phyloP scores from a whole-genome alignment of 2,797 vertebrate species.

The Chiloscyllium punctatum region DNA sequence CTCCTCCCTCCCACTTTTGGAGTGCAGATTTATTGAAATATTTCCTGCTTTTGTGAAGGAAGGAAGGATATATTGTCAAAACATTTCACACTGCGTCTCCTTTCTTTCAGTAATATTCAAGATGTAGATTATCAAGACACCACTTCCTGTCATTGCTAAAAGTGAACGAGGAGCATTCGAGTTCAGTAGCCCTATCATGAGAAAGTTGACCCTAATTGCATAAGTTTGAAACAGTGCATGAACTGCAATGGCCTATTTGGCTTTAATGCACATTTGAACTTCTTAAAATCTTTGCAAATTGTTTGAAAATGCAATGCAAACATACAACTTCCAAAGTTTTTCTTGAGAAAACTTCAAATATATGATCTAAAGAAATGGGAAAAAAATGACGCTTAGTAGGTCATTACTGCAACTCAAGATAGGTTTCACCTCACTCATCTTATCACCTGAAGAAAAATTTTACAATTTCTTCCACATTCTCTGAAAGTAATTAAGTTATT shows the following conservation, averaged over 20 bases:
- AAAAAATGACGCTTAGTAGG: not conserved
- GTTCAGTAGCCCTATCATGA: not conserved
- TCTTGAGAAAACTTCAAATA: not conserved
- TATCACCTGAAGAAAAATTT: not conserved
- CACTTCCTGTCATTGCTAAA: not conserved
- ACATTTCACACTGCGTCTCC: no score
- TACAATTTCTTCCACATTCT: not conserved
- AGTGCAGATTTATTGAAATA: not conserved
- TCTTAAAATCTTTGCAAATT: not conserved
- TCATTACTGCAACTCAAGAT: not conserved
- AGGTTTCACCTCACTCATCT: not conserved
- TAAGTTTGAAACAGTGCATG: not conserved
- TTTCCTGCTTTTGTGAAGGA: not conserved
- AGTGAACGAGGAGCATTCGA: not conserved
- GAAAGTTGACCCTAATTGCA: not conserved
- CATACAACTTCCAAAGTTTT: not conserved
- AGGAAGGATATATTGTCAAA: no score
- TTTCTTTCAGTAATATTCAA: no score
- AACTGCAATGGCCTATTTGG: not conserved
- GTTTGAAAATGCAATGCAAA: not conserved
- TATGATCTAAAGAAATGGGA: not conserved
- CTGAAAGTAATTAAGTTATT: not conserved
- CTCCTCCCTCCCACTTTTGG: not conserved
- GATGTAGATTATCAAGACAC: no score
- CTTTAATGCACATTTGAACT: not conserved